Evolutionary conservation across 37 sponge, comb jelly and placozoan genomes (phyloP).

Genomic region (Amphimedon queenslandica): DNA sequence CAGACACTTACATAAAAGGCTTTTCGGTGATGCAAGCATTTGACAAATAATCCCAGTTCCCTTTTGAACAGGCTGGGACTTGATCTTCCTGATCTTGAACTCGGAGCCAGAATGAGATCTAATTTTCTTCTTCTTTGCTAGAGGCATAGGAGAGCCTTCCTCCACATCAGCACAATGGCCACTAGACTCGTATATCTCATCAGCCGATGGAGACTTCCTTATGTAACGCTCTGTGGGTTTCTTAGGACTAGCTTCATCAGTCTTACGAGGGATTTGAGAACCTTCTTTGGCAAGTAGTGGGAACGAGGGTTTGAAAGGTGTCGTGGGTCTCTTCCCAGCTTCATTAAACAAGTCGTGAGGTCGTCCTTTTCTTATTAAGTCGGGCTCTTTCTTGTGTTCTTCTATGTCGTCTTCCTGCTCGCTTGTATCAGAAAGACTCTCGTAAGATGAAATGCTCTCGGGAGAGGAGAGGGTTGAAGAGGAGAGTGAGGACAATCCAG

Average conservation of each 20-base stretch:
- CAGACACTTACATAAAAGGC: slow-evolving; percentile 76
- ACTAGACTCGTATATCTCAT: slow-evolving; percentile 23
- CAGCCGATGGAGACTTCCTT: neutral
- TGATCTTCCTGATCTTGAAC: neutral
- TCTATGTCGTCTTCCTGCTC: neutral
- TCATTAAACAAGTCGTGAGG: neutral
- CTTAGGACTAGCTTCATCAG: neutral
- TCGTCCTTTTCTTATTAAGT: neutral
- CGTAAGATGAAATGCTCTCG: neutral
- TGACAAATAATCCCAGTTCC: slow-evolving; percentile 37
- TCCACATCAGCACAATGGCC: slow-evolving; percentile 72
- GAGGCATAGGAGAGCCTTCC: slow-evolving; percentile 24
- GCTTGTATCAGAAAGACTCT: neutral
- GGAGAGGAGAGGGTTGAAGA: neutral
- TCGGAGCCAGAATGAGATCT: slow-evolving; percentile 16
- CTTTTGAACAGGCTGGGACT: neutral
- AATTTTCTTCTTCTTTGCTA: slow-evolving; percentile 13
- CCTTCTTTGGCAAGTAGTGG: neutral
- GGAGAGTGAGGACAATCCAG: slow-evolving; percentile 3
- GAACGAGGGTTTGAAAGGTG: neutral
- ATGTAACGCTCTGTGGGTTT: neutral
- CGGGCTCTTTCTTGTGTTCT: neutral
- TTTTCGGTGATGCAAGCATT: slow-evolving; percentile 85
- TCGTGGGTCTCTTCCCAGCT: neutral
- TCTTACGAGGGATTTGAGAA: neutral